Evolutionary conservation across 2,797 vertebrate species (phyloP).

Genomic region (Podargus strigoides): DNA sequence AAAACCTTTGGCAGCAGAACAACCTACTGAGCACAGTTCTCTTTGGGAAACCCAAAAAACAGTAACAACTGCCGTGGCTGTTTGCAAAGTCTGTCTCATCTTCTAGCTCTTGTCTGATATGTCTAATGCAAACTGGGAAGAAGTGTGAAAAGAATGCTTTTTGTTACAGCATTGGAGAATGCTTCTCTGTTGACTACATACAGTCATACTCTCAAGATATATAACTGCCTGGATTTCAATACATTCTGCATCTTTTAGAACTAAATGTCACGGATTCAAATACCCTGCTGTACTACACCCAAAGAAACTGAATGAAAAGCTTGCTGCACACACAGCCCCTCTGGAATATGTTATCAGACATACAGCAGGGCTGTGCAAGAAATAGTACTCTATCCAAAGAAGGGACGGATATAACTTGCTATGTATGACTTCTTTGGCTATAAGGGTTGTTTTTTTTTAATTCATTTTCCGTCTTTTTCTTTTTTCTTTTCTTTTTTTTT

Average conservation of each 20-base stretch:
- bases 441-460: background rate
- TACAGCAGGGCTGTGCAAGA: conserved; percentile 10
- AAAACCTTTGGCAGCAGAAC: conserved; percentile 60
- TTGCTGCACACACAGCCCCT: background rate
- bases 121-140: conserved; percentile 40
- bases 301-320: conserved; percentile 26
- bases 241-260: conserved; percentile 17
- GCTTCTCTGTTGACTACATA: conserved; percentile 3
- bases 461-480: background rate
- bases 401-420: background rate
- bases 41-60: conserved; percentile 57
- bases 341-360: conserved; percentile 49
- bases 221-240: conserved; percentile 19
- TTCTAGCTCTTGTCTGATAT: conserved; percentile 1
- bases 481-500: background rate
- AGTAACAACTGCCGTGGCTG: conserved; percentile 27
- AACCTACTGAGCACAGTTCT: conserved; percentile 42
- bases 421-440: conserved; percentile 30
- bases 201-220: conserved; percentile 6
- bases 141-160: conserved; percentile 25
- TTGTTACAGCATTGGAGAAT: background rate
- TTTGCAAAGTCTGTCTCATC: background rate
- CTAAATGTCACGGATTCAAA: background rate
- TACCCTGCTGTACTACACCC: background rate
- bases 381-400: background rate